Evolutionary conservation across 35 echinoderm and acorn worm genomes (phyloP), one percentile per base, ranked within the genome.

Genomic region (Amphiura filiformis): DNA sequence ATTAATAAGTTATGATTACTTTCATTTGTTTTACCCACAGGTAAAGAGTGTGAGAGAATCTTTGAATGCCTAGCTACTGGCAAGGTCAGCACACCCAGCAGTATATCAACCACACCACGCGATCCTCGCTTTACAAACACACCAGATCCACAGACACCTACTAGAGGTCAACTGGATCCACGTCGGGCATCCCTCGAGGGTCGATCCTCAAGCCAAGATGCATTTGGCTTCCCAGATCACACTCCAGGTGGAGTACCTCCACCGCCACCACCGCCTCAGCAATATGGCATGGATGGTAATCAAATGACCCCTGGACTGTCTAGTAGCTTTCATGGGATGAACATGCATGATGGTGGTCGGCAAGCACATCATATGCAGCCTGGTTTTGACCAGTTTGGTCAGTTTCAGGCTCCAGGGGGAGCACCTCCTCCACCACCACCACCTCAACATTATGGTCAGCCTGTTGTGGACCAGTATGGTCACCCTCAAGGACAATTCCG

Each of bases 41-140:
- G 93, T 0, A 95, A 89, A 86, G 93, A 99, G 81, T 99, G 93
- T 65, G 89, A 99, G 57, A 39, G 93, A 75, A 99, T 93, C 32
- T 99, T 76, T 91, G 93, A 99, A 17, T 95, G 89, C 34, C 93
- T 99, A 26, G 84, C 87, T 1, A 92, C 75, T 75, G 84, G 89
- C 87, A 93, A 89, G 32, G 81, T 83, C 18, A 94, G 80, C 64
- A 94, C 96, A 28, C 93, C 96, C 34, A 92, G 87, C 65, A 94
- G 92, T 49, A 80, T 79, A 28, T 86, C 82, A 32, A 89, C 93
- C 36, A 91, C 86, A 34, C 96, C 93, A 32, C 64, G 90, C 11
- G 96, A 99, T 85, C 96, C 96, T 0, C 38, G 39, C 82, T 0
- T 76, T 39, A 17, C 79, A 76, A 32, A 1, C 61, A 57, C 75